A percentile compares a stretch with the other conserved stretches of the same genome.
phyloP scores from a whole-genome alignment of 2,797 vertebrate species.

The Tamandua tetradactyla region DNA sequence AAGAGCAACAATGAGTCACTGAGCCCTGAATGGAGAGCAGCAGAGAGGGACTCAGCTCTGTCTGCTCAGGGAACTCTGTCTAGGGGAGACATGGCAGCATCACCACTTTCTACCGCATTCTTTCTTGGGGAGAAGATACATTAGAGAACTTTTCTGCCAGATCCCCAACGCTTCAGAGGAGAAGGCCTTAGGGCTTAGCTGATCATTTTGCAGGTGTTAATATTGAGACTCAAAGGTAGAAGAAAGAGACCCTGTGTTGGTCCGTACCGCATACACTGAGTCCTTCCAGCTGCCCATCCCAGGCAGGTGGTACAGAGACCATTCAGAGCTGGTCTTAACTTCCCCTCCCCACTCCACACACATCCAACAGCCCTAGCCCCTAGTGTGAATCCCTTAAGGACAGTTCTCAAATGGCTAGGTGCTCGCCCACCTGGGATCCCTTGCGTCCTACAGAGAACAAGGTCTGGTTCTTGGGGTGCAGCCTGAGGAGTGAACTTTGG shows the following conservation, averaged over 20 bases:
- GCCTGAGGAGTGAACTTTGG: background rate
- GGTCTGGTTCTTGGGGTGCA: background rate
- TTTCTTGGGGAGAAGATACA: constrained; percentile 5
- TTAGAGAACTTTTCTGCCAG: background rate
- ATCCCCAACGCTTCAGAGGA: background rate
- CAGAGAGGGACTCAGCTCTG: background rate
- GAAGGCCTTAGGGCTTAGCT: background rate
- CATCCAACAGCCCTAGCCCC: background rate
- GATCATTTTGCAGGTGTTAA: background rate
- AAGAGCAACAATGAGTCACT: constrained; percentile 37
- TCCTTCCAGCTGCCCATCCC: background rate
- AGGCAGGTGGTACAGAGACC: background rate
- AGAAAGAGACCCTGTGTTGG: background rate
- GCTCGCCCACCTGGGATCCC: background rate
- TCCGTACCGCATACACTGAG: background rate
- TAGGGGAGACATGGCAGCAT: background rate
- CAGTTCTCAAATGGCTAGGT: background rate
- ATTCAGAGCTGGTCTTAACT: background rate
- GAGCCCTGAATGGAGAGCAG: background rate
- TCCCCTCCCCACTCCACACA: background rate
- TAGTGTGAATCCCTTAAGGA: background rate
- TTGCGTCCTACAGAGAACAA: background rate
- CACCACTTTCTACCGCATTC: background rate
- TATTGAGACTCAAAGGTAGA: background rate
- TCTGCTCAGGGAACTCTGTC: background rate